Percentiles rank a stretch among this genome's conserved stretches.
Conservation (phyloP, 2,113 vertebrate genomes). For the Cyphomyrus plagiostoma region DNA sequence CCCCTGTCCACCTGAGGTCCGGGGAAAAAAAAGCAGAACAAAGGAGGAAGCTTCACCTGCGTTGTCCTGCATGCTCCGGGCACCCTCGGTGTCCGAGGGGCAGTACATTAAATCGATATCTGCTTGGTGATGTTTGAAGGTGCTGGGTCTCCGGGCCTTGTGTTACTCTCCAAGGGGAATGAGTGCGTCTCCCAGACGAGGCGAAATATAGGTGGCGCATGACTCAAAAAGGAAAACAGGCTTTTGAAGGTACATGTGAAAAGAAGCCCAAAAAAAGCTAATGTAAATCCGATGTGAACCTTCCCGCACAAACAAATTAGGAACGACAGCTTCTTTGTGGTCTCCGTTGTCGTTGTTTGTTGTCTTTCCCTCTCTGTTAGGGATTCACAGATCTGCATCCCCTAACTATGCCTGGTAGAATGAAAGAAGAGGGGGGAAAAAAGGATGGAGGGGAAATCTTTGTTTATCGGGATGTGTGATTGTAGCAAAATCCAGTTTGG, state of each 20-base stretch:
- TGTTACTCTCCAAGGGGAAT: background rate
- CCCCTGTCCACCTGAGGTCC: slow-evolving; percentile 29
- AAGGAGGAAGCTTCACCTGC: slow-evolving; percentile 28
- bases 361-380: slow-evolving; percentile 30
- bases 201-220: background rate
- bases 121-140: background rate
- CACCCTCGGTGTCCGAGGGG: background rate
- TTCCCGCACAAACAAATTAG: slow-evolving; percentile 41
- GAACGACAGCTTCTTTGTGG: slow-evolving; percentile 30
- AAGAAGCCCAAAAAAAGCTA: slow-evolving; percentile 19
- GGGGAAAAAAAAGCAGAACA: slow-evolving; percentile 11
- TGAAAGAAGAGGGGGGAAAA: slow-evolving; percentile 23
- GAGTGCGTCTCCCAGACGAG: background rate
- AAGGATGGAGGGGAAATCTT: slow-evolving; percentile 22
- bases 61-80: background rate
- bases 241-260: background rate
- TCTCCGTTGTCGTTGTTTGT: slow-evolving; percentile 12
- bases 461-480: slow-evolving; percentile 37
- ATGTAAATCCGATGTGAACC: slow-evolving; percentile 40
- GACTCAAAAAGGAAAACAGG: background rate
- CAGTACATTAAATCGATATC: background rate
- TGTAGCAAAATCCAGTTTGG: slow-evolving; percentile 49
- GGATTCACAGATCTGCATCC: slow-evolving; percentile 29
- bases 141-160: background rate
- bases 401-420: slow-evolving; percentile 36